Conservation (phyloP, 1,140 invertebrate species). For the Thaumetopoea pityocampa region DNA sequence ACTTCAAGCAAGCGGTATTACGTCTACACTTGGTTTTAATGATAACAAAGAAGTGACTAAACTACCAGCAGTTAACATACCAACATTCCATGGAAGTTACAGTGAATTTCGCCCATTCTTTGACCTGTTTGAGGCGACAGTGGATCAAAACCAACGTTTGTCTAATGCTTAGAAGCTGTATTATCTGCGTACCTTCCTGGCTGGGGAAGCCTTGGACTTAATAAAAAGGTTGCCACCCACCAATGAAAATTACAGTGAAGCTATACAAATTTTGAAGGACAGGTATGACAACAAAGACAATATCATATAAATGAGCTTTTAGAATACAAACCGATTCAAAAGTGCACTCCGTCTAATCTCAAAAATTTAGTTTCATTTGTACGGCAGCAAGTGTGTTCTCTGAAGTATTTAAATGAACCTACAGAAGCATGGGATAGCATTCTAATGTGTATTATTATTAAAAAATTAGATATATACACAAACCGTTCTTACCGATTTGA, state of each 20-base stretch:
- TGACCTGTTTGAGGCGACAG: constrained; percentile 7
- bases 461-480: constrained; percentile 20
- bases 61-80: no score
- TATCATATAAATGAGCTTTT: constrained; percentile 11
- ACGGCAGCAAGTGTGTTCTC: constrained; percentile 7
- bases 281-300: constrained; percentile 8
- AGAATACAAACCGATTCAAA: constrained; percentile 8
- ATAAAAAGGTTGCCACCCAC: constrained; percentile 9
- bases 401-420: constrained; percentile 23
- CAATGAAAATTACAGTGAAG: constrained; percentile 9
- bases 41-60: no score
- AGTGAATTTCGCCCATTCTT: constrained; percentile 19
- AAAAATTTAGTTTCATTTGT: not conserved
- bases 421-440: constrained; percentile 24
- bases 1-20: no score
- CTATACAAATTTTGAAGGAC: constrained; percentile 6
- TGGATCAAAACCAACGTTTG: constrained; percentile 6
- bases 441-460: constrained; percentile 13
- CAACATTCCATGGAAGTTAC: no score
- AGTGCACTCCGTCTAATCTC: constrained; percentile 1
- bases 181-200: constrained; percentile 8
- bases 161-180: constrained; percentile 11
- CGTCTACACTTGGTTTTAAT: no score
- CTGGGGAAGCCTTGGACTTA: constrained; percentile 2
- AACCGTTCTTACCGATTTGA: constrained; percentile 22